These are phyloP conservation scores for Agonopterix subpropinquella DNA, from an alignment of 2,888 invertebrate genomes.

Conservation along the genomic window DNA sequence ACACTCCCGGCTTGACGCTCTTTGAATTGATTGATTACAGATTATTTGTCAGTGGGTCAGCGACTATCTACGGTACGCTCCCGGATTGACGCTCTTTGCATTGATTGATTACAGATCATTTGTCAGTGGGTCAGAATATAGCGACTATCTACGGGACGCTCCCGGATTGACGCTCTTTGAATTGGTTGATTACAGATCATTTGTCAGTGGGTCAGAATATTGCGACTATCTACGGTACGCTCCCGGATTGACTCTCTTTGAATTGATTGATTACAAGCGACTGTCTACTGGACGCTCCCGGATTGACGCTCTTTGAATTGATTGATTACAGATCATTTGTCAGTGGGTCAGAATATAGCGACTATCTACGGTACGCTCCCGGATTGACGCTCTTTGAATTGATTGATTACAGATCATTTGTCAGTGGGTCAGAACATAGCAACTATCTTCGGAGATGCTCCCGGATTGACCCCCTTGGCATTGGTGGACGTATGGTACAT, in stretches of 20 bases:
- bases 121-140: conserved; percentile 50
- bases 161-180: conserved; percentile 47
- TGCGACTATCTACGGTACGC: conserved; percentile 58
- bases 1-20: conserved; percentile 49
- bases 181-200: conserved; percentile 34
- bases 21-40: conserved; percentile 7
- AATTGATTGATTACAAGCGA: conserved; percentile 35
- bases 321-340: neutral
- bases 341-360: conserved; percentile 53
- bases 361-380: conserved; percentile 57
- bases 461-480: conserved; percentile 43
- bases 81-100: conserved; percentile 39
- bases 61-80: conserved; percentile 57
- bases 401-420: neutral
- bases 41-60: conserved; percentile 38
- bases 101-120: neutral
- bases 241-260: conserved; percentile 44
- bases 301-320: conserved; percentile 31
- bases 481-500: conserved; percentile 65
- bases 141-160: conserved; percentile 58
- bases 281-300: conserved; percentile 57
- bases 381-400: conserved; percentile 35
- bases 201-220: conserved; percentile 50
- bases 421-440: conserved; percentile 57
- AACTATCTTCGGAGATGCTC: conserved; percentile 54